Evolutionary conservation across 1,140 invertebrate species (phyloP).

Genomic region (Aphis gossypii): DNA sequence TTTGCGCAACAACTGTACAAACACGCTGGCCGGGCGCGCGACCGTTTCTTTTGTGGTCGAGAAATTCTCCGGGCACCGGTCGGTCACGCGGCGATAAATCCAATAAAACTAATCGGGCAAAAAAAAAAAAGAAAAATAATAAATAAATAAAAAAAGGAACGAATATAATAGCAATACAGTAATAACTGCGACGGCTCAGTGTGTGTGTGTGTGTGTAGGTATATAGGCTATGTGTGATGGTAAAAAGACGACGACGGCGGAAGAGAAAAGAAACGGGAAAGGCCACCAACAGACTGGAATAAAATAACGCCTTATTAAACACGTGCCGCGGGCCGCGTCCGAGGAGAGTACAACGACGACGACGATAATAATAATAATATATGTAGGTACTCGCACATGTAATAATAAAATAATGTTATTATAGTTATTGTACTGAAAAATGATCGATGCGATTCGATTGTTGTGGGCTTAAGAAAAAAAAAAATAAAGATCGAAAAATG

Average conservation of each 20-base stretch:
- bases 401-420: background rate
- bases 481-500: background rate
- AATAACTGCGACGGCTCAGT: background rate
- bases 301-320: slow-evolving; percentile 53
- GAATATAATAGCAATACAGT: background rate
- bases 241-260: background rate
- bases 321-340: background rate
- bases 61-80: slow-evolving; percentile 41
- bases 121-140: slow-evolving; percentile 16
- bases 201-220: background rate
- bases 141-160: background rate
- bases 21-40: background rate
- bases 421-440: background rate
- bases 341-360: background rate
- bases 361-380: background rate
- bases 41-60: slow-evolving; percentile 45
- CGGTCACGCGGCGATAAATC: slow-evolving; percentile 49
- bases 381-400: background rate
- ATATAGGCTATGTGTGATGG: background rate
- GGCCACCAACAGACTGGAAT: slow-evolving; percentile 51
- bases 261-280: background rate
- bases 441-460: slow-evolving; percentile 13
- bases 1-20: slow-evolving; percentile 53
- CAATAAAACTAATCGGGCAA: slow-evolving; percentile 49
- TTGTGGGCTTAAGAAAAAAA: background rate